Conservation (phyloP, 1,140 invertebrate species). For the Drosophila kepulauana region DNA sequence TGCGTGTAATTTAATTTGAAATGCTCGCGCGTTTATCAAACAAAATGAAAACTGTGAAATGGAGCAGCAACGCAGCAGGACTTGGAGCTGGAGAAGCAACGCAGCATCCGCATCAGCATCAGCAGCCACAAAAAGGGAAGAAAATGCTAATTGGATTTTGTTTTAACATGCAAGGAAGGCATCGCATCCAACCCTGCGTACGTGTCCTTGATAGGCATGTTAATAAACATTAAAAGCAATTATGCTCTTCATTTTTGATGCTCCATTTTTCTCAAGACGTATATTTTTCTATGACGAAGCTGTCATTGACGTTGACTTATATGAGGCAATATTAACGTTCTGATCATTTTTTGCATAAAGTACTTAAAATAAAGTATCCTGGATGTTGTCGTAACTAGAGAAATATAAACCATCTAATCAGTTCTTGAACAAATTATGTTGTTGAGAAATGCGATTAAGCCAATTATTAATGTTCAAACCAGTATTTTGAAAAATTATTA, state of each 20-base stretch:
- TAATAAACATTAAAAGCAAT: conserved; percentile 81
- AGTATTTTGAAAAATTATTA: too few species aligned
- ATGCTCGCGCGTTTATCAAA: conserved; percentile 78
- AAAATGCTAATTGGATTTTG: conserved; percentile 79
- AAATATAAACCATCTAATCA: too few species aligned
- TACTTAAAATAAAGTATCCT: too few species aligned
- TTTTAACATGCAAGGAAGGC: conserved; percentile 67
- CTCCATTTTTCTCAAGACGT: conserved; percentile 52
- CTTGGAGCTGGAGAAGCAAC: conserved; percentile 11
- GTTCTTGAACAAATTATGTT: too few species aligned
- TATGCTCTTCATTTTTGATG: conserved; percentile 59
- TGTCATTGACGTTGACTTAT: conserved; percentile 18
- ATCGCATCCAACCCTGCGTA: conserved; percentile 23
- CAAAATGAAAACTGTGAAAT: conserved; percentile 77
- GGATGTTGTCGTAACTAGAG: too few species aligned
- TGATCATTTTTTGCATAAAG: conserved; percentile 1
- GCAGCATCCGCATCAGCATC: neutral
- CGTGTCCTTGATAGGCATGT: conserved; percentile 69
- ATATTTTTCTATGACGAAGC: neutral
- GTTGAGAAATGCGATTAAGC: too few species aligned
- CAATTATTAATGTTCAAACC: too few species aligned
- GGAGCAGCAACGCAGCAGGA: conserved; percentile 44
- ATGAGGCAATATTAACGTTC: neutral
- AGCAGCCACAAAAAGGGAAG: conserved; percentile 56
- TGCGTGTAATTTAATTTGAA: conserved; percentile 82